A percentile compares a stretch with the other conserved stretches of the same genome.
Evolutionary conservation across 2,888 invertebrate genomes (phyloP).

Genomic region (Apamea anceps): DNA sequence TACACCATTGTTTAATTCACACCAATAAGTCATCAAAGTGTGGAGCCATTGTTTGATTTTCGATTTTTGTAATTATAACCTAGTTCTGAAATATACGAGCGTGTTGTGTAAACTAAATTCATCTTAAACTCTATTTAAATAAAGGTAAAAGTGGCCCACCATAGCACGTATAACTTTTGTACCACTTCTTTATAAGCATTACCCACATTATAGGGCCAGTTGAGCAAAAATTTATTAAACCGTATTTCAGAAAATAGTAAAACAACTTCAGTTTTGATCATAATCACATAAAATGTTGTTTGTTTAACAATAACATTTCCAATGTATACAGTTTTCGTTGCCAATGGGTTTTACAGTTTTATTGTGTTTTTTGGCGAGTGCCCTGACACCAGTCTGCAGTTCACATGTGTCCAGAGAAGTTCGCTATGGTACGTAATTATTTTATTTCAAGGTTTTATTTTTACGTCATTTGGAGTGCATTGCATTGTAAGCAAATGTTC

Average conservation of each 20-base stretch:
- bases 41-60: constrained; percentile 69
- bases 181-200: background rate
- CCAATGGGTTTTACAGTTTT: constrained; percentile 47
- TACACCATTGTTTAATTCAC: constrained; percentile 74
- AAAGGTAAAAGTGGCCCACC: constrained; percentile 13
- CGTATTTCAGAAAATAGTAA: constrained; percentile 11
- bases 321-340: constrained; percentile 37
- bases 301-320: constrained; percentile 49
- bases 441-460: constrained; percentile 10
- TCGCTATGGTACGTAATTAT: constrained; percentile 54
- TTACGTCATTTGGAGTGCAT: background rate
- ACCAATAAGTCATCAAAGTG: constrained; percentile 66
- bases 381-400: constrained; percentile 22
- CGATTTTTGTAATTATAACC: constrained; percentile 52
- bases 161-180: background rate
- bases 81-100: constrained; percentile 49
- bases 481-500: background rate
- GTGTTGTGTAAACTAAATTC: constrained; percentile 45
- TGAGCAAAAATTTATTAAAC: constrained; percentile 16
- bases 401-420: constrained; percentile 16
- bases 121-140: constrained; percentile 13
- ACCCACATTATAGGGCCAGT: background rate
- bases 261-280: constrained; percentile 6
- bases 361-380: constrained; percentile 40
- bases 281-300: constrained; percentile 28